These are phyloP conservation scores for Nomada fabriciana DNA, from an alignment of 2,888 invertebrate species.

Conservation along the genomic window DNA sequence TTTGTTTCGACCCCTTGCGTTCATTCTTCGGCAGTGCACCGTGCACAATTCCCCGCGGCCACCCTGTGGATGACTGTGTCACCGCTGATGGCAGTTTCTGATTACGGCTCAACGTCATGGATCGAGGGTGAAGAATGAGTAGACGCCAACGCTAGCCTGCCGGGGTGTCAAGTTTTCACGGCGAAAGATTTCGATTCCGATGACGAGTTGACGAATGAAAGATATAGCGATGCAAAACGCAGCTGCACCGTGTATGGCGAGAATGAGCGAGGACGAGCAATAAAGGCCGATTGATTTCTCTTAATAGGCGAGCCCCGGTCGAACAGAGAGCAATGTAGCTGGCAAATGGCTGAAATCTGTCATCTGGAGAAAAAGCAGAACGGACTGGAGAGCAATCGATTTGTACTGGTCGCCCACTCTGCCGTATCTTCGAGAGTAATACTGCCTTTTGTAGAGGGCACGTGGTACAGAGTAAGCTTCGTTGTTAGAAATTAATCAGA, in stretches of 20 bases:
- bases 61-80: constrained; percentile 8
- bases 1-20: constrained; percentile 35
- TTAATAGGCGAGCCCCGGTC: constrained; percentile 28
- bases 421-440: neutral
- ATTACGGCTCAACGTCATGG: neutral
- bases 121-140: constrained; percentile 5
- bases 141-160: neutral
- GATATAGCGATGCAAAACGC: neutral
- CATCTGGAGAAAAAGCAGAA: constrained; percentile 29
- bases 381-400: constrained; percentile 16
- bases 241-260: neutral
- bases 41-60: neutral
- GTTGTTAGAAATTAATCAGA: neutral
- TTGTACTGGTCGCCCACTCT: neutral
- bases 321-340: neutral
- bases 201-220: neutral
- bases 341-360: constrained; percentile 43
- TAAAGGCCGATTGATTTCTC: constrained; percentile 27
- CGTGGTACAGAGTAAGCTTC: too few species aligned
- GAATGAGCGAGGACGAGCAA: constrained; percentile 4
- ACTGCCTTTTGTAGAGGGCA: neutral
- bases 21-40: neutral
- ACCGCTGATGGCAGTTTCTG: neutral
- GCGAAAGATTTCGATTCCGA: neutral
- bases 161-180: neutral